Evolutionary conservation across 2,113 vertebrate genomes (phyloP).

Genomic region (Vulpes vulpes): DNA sequence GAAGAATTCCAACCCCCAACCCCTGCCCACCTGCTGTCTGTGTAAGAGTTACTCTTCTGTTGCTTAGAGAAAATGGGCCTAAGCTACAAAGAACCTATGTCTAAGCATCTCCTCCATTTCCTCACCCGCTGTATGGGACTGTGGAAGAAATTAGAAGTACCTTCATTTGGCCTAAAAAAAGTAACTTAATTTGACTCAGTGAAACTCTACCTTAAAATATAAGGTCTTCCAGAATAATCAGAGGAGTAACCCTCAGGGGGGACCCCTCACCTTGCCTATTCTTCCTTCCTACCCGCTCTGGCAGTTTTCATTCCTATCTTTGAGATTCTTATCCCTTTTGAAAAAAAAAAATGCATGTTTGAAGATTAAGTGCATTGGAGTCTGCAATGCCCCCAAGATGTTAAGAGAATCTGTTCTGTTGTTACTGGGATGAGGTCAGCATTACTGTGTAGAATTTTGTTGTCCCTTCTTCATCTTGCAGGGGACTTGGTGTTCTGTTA

Average conservation of each 20-base stretch:
- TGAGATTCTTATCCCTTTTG: not conserved
- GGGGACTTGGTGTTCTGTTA: not conserved
- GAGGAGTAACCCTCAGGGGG: not conserved
- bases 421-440: not conserved
- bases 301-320: not conserved
- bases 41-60: not conserved
- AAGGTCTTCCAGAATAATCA: not conserved
- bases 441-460: not conserved
- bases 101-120: not conserved
- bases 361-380: not conserved
- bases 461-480: not conserved
- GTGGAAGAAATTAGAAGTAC: not conserved
- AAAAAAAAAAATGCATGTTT: not conserved
- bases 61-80: not conserved
- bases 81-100: not conserved
- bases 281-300: not conserved
- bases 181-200: slow-evolving; percentile 42
- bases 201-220: slow-evolving; percentile 30
- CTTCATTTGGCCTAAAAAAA: not conserved
- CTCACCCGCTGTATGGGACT: not conserved
- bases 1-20: not conserved
- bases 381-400: not conserved
- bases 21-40: not conserved
- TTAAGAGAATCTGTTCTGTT: not conserved
- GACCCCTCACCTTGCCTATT: not conserved